Evolutionary conservation across 2,113 vertebrate species (phyloP).

Genomic region (Acrocephalus arundinaceus): DNA sequence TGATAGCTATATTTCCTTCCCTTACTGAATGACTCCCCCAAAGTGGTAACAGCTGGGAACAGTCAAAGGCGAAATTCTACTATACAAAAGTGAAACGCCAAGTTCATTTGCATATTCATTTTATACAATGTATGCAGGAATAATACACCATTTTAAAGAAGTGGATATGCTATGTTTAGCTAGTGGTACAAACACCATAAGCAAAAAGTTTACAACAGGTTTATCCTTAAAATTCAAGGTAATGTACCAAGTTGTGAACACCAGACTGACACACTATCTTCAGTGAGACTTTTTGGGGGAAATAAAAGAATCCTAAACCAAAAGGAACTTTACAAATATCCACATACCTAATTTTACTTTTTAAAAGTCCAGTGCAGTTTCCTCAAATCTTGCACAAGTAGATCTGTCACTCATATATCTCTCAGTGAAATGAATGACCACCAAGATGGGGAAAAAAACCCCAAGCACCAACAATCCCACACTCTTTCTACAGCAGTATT

Average conservation of each 20-base stretch:
- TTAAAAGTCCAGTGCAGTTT: neutral
- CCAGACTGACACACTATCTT: neutral
- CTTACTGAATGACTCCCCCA: neutral
- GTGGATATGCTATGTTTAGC: neutral
- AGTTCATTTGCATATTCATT: neutral
- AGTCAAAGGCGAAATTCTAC: neutral
- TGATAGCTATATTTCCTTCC: neutral
- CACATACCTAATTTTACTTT: rapidly evolving
- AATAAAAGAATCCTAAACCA: neutral
- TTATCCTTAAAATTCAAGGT: neutral
- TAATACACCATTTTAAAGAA: neutral
- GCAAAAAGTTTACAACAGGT: neutral
- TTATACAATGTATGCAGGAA: neutral
- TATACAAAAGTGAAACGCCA: neutral
- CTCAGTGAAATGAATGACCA: neutral
- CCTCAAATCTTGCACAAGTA: neutral
- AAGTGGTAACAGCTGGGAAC: neutral
- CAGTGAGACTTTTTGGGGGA: neutral
- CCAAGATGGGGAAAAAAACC: rapidly evolving
- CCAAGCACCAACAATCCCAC: neutral
- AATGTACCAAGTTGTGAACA: neutral
- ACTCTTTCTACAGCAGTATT: neutral
- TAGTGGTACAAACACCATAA: neutral
- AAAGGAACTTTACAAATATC: neutral
- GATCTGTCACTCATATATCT: neutral